Percentiles rank a stretch among this genome's conserved stretches.
Conservation (phyloP, 2,113 vertebrate species). For the Apteryx mantelli region DNA sequence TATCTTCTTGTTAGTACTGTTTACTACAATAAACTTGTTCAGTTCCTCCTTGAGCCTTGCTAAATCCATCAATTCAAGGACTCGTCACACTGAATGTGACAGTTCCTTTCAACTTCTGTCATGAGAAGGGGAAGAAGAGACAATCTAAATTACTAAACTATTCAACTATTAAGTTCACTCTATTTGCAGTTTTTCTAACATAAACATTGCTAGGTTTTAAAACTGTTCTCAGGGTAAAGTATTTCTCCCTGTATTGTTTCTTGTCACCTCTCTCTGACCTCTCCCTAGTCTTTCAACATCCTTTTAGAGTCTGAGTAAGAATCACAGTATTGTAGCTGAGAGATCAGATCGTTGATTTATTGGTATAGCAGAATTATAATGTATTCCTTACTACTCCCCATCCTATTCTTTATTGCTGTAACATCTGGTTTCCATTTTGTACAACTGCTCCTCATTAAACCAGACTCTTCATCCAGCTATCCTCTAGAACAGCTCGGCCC, state of each 20-base stretch:
- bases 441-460: neutral
- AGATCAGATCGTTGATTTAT: neutral
- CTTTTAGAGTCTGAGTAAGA: neutral
- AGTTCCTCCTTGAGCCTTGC: neutral
- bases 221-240: neutral
- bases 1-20: neutral
- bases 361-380: neutral
- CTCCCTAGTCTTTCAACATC: neutral
- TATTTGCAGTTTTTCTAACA: neutral
- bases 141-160: neutral
- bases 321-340: neutral
- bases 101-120: neutral
- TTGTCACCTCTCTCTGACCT: neutral
- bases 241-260: neutral
- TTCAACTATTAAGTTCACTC: neutral
- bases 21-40: neutral
- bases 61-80: neutral
- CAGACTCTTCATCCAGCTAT: neutral
- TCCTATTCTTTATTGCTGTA: neutral
- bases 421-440: constrained; percentile 24
- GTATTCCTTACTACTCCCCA: neutral
- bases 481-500: neutral
- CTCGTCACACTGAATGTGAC: neutral
- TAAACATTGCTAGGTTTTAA: neutral
- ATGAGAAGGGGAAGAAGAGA: neutral